phyloP scores from a whole-genome alignment of 2,888 invertebrate species.

The Drosophila pegasa region DNA sequence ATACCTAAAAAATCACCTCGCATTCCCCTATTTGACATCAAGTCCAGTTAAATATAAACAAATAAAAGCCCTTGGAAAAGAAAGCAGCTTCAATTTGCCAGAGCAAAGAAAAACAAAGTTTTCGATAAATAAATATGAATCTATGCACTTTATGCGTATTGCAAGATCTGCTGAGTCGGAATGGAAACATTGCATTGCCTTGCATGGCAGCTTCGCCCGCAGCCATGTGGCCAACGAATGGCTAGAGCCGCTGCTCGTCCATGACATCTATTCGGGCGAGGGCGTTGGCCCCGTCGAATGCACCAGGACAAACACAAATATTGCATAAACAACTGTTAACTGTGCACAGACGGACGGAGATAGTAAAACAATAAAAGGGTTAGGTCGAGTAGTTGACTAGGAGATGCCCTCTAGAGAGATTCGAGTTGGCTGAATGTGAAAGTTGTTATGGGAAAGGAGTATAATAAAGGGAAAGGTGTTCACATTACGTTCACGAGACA shows the following conservation, averaged over 20 bases:
- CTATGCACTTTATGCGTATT: conserved; percentile 66
- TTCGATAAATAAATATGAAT: conserved; percentile 67
- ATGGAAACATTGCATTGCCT: conserved; percentile 27
- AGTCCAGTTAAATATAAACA: conserved; percentile 7
- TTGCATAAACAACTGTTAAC: conserved; percentile 66
- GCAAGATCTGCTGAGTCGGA: conserved; percentile 34
- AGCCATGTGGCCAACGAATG: conserved; percentile 22
- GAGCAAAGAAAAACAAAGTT: conserved; percentile 46
- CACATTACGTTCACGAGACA: no score
- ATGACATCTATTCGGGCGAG: conserved; percentile 43
- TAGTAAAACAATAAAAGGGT: conserved; percentile 8
- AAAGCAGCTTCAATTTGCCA: conserved; percentile 44
- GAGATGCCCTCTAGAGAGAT: conserved; percentile 5
- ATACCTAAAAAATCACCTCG: no score
- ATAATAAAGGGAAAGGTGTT: no score
- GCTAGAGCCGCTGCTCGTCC: conserved; percentile 1
- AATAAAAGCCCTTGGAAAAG: neutral
- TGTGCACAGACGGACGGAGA: conserved; percentile 35
- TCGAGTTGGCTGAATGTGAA: fast-evolving
- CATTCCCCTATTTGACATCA: neutral
- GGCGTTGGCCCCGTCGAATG: conserved; percentile 28
- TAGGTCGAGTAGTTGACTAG: neutral
- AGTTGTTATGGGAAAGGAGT: no score
- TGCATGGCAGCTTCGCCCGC: no score
- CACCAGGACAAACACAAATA: conserved; percentile 42